Conservation (phyloP, 2,113 vertebrate species). For the Noturus placidus region DNA sequence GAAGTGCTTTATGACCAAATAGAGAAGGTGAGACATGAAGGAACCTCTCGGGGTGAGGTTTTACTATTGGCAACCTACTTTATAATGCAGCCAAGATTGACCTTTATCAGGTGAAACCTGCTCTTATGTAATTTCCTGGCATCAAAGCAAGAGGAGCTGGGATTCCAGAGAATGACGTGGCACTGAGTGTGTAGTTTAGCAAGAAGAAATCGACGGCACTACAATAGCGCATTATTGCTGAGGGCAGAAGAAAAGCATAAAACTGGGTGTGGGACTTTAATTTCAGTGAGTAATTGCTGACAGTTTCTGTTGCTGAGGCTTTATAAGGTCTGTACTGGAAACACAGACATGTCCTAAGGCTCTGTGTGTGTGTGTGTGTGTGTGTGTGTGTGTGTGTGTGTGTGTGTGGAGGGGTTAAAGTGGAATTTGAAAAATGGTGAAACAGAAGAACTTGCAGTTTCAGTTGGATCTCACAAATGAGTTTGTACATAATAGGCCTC, state of each 20-base stretch:
- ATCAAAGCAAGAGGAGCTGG: constrained; percentile 23
- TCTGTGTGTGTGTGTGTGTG: constrained; percentile 33
- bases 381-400: constrained; percentile 22
- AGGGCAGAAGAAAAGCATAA: constrained; percentile 28
- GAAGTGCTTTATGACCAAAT: background rate
- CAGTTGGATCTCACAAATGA: background rate
- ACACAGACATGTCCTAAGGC: constrained; percentile 57
- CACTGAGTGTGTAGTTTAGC: constrained; percentile 44
- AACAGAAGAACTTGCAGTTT: background rate
- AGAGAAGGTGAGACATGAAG: constrained; percentile 35
- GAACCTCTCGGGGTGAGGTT: constrained; percentile 14
- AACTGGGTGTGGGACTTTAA: constrained; percentile 57
- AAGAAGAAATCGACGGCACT: constrained; percentile 19
- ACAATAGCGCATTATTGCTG: constrained; percentile 11
- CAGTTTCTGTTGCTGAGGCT: constrained; percentile 62
- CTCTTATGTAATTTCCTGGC: constrained; percentile 56
- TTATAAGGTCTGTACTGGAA: constrained; percentile 60
- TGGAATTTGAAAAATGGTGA: background rate
- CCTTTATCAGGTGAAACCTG: constrained; percentile 50
- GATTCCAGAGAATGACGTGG: constrained; percentile 54
- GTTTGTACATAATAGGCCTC: background rate
- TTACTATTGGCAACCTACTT: constrained; percentile 35
- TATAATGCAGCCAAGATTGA: constrained; percentile 38
- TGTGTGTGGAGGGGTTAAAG: constrained; percentile 26
- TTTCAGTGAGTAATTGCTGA: constrained; percentile 62